Conservation (phyloP, 1,140 invertebrate species). For the Zaprionus vittiger region DNA sequence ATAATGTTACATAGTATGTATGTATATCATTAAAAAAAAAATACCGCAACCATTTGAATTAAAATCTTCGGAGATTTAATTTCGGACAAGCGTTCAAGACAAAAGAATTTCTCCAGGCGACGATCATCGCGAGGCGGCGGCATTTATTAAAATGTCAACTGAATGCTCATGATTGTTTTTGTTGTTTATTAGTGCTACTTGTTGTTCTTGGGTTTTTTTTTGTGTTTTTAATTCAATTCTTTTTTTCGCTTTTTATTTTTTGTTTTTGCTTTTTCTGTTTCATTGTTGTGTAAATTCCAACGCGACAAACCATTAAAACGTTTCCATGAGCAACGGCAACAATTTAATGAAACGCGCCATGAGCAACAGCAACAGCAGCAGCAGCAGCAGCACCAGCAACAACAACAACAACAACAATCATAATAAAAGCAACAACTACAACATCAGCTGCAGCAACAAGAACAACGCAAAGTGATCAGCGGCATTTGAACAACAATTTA, state of each 20-base stretch:
- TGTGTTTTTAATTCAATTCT: slow-evolving; percentile 15
- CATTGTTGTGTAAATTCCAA: slow-evolving; percentile 72
- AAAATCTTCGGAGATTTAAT: slow-evolving; percentile 24
- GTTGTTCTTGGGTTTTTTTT: slow-evolving; percentile 4
- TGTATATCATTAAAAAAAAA: not conserved
- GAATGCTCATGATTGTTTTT: slow-evolving; percentile 60
- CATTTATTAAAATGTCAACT: slow-evolving; percentile 81
- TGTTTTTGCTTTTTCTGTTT: slow-evolving; percentile 28
- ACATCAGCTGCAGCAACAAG: slow-evolving; percentile 26
- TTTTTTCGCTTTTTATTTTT: slow-evolving; percentile 11
- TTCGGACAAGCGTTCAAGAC: slow-evolving; percentile 31
- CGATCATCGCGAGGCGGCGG: slow-evolving; percentile 38
- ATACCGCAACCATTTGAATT: slow-evolving; percentile 27
- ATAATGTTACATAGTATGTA: not conserved
- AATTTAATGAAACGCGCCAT: slow-evolving; percentile 20
- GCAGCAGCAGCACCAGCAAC: slow-evolving; percentile 1
- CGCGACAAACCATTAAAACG: slow-evolving; percentile 77
- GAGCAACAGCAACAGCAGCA: slow-evolving; percentile 24
- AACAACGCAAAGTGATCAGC: slow-evolving; percentile 37
- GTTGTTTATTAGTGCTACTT: slow-evolving; percentile 48
- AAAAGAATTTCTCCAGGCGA: slow-evolving; percentile 29
- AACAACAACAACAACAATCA: slow-evolving; percentile 30
- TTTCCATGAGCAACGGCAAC: slow-evolving; percentile 53
- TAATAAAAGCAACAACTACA: slow-evolving; percentile 27
- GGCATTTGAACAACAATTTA: slow-evolving; percentile 38